Percentiles rank a stretch among this genome's conserved stretches.
These are phyloP conservation scores for Pinna nobilis DNA, from an alignment of 1,140 invertebrate species.

Conservation along the genomic window DNA sequence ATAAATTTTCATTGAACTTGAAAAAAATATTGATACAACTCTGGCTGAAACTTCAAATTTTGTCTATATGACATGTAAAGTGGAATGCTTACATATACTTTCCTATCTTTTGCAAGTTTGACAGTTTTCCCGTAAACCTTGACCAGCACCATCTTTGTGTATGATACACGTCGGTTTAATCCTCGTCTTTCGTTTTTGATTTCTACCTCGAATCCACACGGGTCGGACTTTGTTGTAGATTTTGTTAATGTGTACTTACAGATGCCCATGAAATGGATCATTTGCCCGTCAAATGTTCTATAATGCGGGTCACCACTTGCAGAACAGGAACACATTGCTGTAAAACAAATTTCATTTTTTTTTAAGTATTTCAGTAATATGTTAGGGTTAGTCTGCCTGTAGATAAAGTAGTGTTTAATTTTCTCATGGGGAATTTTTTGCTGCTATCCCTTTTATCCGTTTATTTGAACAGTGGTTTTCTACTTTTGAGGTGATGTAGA, in stretches of 20 bases:
- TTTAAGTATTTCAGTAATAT: too few species aligned
- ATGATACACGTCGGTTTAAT: constrained; percentile 40
- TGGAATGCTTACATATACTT: constrained; percentile 91
- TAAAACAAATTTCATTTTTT: too few species aligned
- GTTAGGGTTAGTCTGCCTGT: too few species aligned
- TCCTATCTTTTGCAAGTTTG: constrained; percentile 87
- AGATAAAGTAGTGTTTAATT: too few species aligned
- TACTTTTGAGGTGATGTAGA: too few species aligned
- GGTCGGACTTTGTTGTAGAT: constrained; percentile 63
- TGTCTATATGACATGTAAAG: constrained; percentile 2
- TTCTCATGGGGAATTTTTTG: too few species aligned
- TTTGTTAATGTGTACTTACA: constrained; percentile 55
- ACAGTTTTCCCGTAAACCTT: constrained; percentile 80
- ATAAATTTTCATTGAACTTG: not conserved
- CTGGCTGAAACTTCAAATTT: not conserved
- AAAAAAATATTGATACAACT: not conserved
- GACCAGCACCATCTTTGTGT: constrained; percentile 76
- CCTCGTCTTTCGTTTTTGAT: constrained; percentile 82
- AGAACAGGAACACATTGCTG: constrained; percentile 88
- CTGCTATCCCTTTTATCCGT: too few species aligned
- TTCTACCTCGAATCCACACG: constrained; percentile 85
- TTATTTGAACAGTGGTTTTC: too few species aligned
- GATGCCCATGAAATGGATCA: constrained; percentile 87
- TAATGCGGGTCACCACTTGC: constrained; percentile 95
- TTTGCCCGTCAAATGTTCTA: constrained; percentile 92